Base-by-base conservation (phyloP, 2,888 invertebrate genomes). In the Hipparchia semele region DNA sequence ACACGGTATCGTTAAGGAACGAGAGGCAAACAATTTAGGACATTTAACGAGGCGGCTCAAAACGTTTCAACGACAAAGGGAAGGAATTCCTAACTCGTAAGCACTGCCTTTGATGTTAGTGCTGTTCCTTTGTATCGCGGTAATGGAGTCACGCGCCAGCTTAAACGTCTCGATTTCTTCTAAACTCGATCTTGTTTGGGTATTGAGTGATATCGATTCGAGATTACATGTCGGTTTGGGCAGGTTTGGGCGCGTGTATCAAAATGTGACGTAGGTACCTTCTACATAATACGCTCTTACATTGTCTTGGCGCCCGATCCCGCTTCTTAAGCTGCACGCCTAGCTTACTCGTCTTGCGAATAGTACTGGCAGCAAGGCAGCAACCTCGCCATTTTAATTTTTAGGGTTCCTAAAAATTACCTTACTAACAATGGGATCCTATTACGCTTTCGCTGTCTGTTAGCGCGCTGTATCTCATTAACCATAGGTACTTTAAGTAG, bases 141-240 rank as follows among this genome's bases (percentile, higher is more conserved):
- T 77, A 78, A 76, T 77, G 75, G 77, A 89, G 89, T 90, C 90
- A 90, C 90, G 90, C 74, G 70, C 72, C 70, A 82, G 80, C 83
- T 86, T 88, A 88, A 89, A 89, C 83, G 85, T 85, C 84, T 86
- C 87, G 86, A 87, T 85, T 85, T 82, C 83, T 79, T 80, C 82
- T 81, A 82, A 84, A 86, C 84, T 86, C 86, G 84, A 88, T 87
- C 83, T 84, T 81, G 82, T 84, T 84, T 81, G 58, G 80, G 81
- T 82, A 84, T 85, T 82, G 82, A 83, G 80, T 83, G 81, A 80
- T 86, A 87, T 87, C 83, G 86, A 86, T 85, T 83, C 80, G 77
- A 79, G 83, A 84, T 86, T 78, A 74, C 67, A 39, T 66, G 54
- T 67, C 39, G 54, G 53, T n/a, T 54, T 54, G 53, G 54, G 54